phyloP scores from a whole-genome alignment of 2,797 vertebrate genomes.

The Coregonus sp. region DNA sequence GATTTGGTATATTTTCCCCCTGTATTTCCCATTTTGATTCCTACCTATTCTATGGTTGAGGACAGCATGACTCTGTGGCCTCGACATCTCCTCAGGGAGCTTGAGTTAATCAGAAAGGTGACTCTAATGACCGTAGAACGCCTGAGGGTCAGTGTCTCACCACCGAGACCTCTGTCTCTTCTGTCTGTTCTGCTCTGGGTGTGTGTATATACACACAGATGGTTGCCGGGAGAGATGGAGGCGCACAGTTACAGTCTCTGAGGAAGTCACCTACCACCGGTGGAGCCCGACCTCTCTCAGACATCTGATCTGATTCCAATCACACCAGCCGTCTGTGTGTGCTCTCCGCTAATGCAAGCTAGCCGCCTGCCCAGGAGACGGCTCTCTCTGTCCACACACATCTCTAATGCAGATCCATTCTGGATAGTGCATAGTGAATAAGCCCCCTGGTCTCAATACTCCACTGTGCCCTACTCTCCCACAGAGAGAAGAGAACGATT shows the following conservation, averaged over 20 bases:
- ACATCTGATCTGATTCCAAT: slow-evolving; percentile 71
- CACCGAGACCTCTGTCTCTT: slow-evolving; percentile 16
- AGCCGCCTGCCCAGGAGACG: neutral
- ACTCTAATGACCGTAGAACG: slow-evolving; percentile 33
- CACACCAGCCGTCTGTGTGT: slow-evolving; percentile 3
- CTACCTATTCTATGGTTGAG: neutral
- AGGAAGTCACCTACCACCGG: slow-evolving; percentile 40
- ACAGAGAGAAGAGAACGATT: slow-evolving; percentile 3
- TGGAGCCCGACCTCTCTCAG: slow-evolving; percentile 57
- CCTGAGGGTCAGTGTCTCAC: slow-evolving; percentile 5
- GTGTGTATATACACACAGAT: slow-evolving; percentile 43
- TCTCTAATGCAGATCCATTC: slow-evolving; percentile 35
- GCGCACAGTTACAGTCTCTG: slow-evolving; percentile 50
- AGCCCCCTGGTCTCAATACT: no score
- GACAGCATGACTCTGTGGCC: slow-evolving; percentile 6
- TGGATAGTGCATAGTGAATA: no score
- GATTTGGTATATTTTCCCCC: neutral
- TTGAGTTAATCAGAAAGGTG: slow-evolving; percentile 35
- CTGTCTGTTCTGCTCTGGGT: slow-evolving; percentile 48
- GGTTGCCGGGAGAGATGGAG: slow-evolving; percentile 56
- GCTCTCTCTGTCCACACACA: neutral
- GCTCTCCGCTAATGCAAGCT: neutral
- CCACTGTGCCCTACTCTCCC: neutral
- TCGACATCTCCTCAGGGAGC: slow-evolving; percentile 27
- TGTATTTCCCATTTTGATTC: neutral